Evolutionary conservation across 2,113 vertebrate genomes (phyloP), one percentile per base, ranked within the genome.

Genomic region (Lepus timidus): DNA sequence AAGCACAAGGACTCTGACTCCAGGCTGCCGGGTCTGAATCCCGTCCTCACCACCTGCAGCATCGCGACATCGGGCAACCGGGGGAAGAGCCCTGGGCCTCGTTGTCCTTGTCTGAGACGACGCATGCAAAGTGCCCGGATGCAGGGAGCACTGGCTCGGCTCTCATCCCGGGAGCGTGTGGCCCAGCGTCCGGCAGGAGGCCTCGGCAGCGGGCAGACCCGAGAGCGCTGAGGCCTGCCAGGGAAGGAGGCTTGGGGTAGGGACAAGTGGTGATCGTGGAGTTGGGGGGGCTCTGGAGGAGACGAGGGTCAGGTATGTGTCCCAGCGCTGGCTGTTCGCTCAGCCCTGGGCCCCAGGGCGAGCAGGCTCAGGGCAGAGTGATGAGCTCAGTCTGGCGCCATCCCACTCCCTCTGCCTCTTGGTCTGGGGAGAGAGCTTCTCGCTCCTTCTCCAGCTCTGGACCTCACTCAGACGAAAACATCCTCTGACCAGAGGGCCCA

Each of bases 121-220:
- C 55, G 17, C 13, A 58, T 58, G 16, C n/a, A 23, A 31, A 17
- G 12, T 23, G 16, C 31, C 22, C 17, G n/a, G 33, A 51, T 3
- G 6, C 1, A 1, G 49, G 0, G 6, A 36, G 9, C 4, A 4
- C 55, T 52, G 27, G 4, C 17, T 14, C 13, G 4, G 22, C 22
- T 6, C 1, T 22, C 7, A 33, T 87, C 75, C 23, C 22, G n/a
- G 23, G 13, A 82, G 13, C 23, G 9, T 0, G 0, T 3, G 51
- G 44, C 8, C 19, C 3, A 19, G 39, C 27, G 1, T 33, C n/a
- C 4, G 2, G 17, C 75, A 82, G 9, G 8, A 71, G 19, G 22
- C 62, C 83, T 33, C 39, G 55, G 74, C 51, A 51, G 44, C 3
- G 22, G 64, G n/a, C 9, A 3, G 55, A 19, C 55, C 55, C 55